A percentile compares a stretch with the other conserved stretches of the same genome.
Conservation (phyloP, 2,113 vertebrate genomes). For the Paedocypris sp. region DNA sequence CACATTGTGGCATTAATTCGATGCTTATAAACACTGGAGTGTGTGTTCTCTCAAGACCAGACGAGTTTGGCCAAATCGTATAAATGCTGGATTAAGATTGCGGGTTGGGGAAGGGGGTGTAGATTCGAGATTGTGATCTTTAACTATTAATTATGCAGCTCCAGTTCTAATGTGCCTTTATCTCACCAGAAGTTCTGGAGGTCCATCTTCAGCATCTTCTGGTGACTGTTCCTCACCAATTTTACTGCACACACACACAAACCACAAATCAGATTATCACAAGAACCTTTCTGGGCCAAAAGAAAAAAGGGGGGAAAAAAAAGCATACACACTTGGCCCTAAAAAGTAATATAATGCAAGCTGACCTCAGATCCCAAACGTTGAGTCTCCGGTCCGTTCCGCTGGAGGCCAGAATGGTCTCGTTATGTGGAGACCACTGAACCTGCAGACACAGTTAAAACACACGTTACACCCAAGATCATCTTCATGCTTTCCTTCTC, state of each 20-base stretch:
- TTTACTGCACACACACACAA: conserved; percentile 71
- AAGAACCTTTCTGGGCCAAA: too few species aligned
- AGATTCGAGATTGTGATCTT: too few species aligned
- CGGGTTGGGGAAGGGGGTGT: too few species aligned
- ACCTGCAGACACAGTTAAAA: conserved; percentile 59
- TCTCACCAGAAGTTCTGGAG: conserved; percentile 92
- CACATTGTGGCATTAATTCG: too few species aligned
- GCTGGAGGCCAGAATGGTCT: conserved; percentile 95
- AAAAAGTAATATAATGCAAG: not conserved
- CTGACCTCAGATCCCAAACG: conserved; percentile 91
- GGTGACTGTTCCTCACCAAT: conserved; percentile 96
- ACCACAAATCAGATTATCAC: too few species aligned
- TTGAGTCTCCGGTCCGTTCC: conserved; percentile 93
- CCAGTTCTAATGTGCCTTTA: too few species aligned
- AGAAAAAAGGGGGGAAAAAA: not conserved
- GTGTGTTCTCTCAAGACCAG: too few species aligned
- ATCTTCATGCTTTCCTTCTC: not conserved
- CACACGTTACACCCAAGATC: not conserved
- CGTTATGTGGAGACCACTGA: conserved; percentile 97
- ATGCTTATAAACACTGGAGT: too few species aligned
- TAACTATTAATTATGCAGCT: too few species aligned
- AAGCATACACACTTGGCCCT: not conserved
- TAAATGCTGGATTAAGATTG: too few species aligned
- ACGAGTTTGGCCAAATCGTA: too few species aligned
- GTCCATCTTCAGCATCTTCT: conserved; percentile 94